Percentiles rank a stretch among this genome's conserved stretches.
Conservation (phyloP, 2,113 vertebrate genomes). For the Planiliza haematocheilus region DNA sequence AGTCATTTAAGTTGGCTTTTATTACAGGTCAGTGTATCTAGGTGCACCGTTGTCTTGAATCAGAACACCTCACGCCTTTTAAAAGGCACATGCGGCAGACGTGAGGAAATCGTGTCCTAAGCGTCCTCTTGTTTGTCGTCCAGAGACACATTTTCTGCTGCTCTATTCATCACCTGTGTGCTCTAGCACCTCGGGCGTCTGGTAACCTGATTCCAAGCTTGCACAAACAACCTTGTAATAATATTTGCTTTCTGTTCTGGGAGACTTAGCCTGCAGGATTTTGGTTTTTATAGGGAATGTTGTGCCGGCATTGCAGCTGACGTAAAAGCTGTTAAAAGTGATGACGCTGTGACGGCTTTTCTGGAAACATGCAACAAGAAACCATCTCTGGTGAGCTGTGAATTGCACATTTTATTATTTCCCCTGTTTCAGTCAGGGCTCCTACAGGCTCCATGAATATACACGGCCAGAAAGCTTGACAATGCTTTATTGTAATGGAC, state of each 20-base stretch:
- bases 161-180: conserved; percentile 32
- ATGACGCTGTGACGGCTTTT: background rate
- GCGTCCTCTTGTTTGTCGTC: conserved; percentile 13
- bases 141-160: conserved; percentile 22
- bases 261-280: background rate
- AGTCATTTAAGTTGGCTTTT: too few species aligned
- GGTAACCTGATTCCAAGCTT: too few species aligned
- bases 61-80: background rate
- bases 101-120: background rate
- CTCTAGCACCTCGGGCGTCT: conserved; percentile 1
- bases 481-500: too few species aligned
- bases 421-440: too few species aligned
- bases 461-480: too few species aligned
- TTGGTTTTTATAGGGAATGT: background rate
- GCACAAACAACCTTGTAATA: too few species aligned
- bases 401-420: background rate
- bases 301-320: background rate
- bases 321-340: background rate
- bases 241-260: too few species aligned
- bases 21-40: too few species aligned
- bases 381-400: background rate
- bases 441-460: too few species aligned
- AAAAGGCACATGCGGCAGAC: background rate
- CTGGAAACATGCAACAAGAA: background rate
- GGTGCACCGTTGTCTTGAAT: too few species aligned